Evolutionary conservation across 2,113 vertebrate genomes (phyloP).

Genomic region (Seriola rivoliana): DNA sequence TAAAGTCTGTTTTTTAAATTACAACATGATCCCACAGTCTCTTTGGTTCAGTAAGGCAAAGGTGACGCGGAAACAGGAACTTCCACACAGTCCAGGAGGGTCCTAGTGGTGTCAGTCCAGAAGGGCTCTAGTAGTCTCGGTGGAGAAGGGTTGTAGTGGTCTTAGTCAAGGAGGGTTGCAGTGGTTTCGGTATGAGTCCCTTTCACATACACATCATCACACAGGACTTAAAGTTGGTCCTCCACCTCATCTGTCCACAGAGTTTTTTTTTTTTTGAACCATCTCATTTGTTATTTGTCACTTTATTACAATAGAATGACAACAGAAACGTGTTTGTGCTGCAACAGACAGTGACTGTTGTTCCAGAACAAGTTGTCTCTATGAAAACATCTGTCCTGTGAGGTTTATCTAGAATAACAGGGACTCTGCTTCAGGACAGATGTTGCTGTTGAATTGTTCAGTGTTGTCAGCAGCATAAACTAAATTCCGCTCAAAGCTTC

Average conservation of each 20-base stretch:
- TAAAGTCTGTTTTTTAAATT: constrained; percentile 30
- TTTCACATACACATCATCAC: not conserved
- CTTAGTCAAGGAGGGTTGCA: not conserved
- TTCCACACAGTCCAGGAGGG: not conserved
- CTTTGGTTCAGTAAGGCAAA: constrained; percentile 75
- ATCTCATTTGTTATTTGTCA: no score
- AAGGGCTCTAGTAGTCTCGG: not conserved
- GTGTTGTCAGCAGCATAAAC: no score
- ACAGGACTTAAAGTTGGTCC: no score
- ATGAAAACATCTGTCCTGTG: not conserved
- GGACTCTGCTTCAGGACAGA: not conserved
- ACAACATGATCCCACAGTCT: constrained; percentile 27
- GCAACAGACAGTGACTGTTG: no score
- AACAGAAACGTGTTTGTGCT: no score
- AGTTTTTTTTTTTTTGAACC: no score
- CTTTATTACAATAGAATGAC: no score
- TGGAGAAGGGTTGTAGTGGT: not conserved
- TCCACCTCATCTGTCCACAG: no score
- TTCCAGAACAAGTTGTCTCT: no score
- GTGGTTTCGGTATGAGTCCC: constrained; percentile 9
- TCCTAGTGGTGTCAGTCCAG: no score
- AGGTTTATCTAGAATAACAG: not conserved
- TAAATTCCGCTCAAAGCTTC: no score
- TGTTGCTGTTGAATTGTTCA: not conserved
- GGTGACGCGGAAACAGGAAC: constrained; percentile 9